Base-by-base conservation (phyloP, 1,140 invertebrate species). In the Brachionus rotundiformis region DNA sequence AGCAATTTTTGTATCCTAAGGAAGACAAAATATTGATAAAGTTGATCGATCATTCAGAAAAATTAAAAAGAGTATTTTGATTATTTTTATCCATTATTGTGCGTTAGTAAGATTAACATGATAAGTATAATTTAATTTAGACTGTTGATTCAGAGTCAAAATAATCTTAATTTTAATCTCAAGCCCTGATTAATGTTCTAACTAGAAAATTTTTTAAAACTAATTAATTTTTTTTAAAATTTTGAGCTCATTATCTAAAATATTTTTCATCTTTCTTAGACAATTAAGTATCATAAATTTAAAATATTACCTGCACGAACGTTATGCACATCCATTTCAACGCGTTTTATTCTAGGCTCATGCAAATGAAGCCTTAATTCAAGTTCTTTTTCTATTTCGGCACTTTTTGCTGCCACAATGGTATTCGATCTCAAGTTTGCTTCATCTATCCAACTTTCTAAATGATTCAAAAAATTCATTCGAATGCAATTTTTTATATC, bases 271-370 rank as follows among this genome's bases (percentile, higher is more conserved):
- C n/a, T 49, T 7, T 3, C 47, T 49, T 49, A 49, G n/a, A 19
- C 13, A 54, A 16, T 16, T 2, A 39, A 39, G 13, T 10, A 6
- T 2, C 7, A 39, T 10, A 3, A 44, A 6, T 11, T 47, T 47
- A 2, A n/a, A 1, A 47, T 47, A n/a, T 81, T 81, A 88, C 87
- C 87, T 79, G 86, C 86, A 83, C 87, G 83, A 29, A 88, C 87
- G 84, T 88, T 87, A 71, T 88, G 86, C 7, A 88, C 85, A 83
- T 88, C 87, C 16, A 85, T 83, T 68, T 88, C 87, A 16, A 85
- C 85, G 41, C 87, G 82, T 16, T 84, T 83, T 4, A 84, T 63
- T 61, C 87, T 82, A 8, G 87, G 87, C 82, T 86, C 85, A 83
- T 88, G 87, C 6, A 88, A 85, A 82, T 88, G 87, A 19, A 87